phyloP scores from a whole-genome alignment of 2,113 vertebrate genomes.

The Cottus gobio region DNA sequence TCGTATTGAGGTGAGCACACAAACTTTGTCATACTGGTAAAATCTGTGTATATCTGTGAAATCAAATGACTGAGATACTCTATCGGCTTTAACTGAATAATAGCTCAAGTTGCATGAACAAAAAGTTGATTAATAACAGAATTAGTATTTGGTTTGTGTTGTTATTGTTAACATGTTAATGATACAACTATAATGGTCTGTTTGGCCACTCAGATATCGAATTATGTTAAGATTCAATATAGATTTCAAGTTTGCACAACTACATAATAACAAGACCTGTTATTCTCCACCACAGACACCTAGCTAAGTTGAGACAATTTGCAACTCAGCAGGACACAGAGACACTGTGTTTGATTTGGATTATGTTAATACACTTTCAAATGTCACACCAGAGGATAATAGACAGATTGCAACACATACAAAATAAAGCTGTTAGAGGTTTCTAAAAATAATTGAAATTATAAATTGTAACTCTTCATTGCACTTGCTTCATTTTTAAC shows the following conservation, averaged over 20 bases:
- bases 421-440: background rate
- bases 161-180: background rate
- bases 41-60: background rate
- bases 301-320: background rate
- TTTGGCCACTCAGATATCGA: background rate
- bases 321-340: slow-evolving; percentile 1
- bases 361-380: slow-evolving; percentile 19
- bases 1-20: slow-evolving; percentile 89
- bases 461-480: background rate
- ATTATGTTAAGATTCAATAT: background rate
- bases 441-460: background rate
- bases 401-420: slow-evolving; percentile 4
- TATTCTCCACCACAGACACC: background rate
- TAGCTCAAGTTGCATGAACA: background rate
- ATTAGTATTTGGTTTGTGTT: background rate
- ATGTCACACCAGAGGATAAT: background rate
- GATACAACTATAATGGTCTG: background rate
- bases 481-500: background rate
- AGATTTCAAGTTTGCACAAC: background rate
- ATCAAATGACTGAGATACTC: background rate
- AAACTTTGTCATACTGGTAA: background rate
- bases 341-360: background rate
- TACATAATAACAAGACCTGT: background rate
- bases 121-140: background rate
- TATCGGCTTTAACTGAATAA: background rate